phyloP scores from a whole-genome alignment of 2,797 vertebrate species.

The Phataginus tricuspis region DNA sequence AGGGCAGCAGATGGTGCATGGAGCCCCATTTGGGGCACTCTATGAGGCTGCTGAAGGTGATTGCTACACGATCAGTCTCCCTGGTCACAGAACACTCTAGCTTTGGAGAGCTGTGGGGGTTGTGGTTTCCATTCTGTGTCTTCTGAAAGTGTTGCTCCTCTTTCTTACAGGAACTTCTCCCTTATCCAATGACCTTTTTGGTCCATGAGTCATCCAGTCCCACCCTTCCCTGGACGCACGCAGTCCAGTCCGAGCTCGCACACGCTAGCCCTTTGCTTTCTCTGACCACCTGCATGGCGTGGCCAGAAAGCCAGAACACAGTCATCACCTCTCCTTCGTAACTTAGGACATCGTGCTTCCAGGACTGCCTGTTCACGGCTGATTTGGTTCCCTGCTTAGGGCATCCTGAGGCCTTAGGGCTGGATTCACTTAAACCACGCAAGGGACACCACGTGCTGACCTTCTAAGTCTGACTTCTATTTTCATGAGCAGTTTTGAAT shows the following conservation, averaged over 20 bases:
- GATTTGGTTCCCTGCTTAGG: neutral
- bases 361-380: neutral
- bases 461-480: neutral
- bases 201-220: neutral
- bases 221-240: neutral
- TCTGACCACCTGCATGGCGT: neutral
- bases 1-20: rapidly evolving
- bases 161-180: neutral
- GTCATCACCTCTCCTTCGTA: neutral
- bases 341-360: neutral
- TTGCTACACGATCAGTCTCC: neutral
- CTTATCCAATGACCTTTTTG: neutral
- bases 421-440: neutral
- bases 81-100: neutral
- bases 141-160: neutral
- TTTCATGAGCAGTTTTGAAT: neutral
- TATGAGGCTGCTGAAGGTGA: rapidly evolving
- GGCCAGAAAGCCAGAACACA: neutral
- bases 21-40: too few species aligned
- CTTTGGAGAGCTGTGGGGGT: neutral
- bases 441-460: neutral
- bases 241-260: neutral
- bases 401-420: neutral
- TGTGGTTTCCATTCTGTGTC: neutral
- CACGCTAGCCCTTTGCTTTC: neutral